These are phyloP conservation scores for Aptenodytes patagonicus DNA, from an alignment of 2,113 vertebrate genomes.

Conservation along the genomic window DNA sequence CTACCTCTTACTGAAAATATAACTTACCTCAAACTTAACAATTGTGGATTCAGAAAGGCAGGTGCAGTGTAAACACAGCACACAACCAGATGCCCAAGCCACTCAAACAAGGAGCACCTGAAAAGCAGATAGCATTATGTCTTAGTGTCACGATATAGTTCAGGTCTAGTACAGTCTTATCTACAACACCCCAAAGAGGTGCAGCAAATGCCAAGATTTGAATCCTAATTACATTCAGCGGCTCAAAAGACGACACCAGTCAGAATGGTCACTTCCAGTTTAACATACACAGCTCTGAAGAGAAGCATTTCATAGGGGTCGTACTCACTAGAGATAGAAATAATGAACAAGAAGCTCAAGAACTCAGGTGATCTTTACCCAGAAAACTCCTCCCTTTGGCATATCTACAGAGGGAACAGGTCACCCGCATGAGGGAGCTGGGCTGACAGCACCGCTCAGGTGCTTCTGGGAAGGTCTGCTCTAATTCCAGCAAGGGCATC, in stretches of 20 bases:
- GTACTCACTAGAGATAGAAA: not conserved
- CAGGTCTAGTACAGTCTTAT: not conserved
- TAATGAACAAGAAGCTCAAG: not conserved
- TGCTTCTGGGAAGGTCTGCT: not conserved
- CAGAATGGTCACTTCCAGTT: not conserved
- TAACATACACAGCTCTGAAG: not conserved
- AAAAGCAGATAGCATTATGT: not conserved
- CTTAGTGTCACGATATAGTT: not conserved
- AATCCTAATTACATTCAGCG: not conserved
- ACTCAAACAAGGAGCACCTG: conserved; percentile 14
- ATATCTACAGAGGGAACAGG: not conserved
- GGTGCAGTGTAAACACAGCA: not conserved
- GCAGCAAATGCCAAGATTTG: not conserved
- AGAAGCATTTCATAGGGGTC: not conserved
- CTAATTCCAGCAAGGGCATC: not conserved
- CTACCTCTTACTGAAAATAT: not conserved
- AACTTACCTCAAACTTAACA: conserved; percentile 2
- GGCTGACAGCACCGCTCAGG: not conserved
- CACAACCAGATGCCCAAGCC: not conserved
- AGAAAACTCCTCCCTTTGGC: not conserved
- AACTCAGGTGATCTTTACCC: not conserved
- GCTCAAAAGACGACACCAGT: not conserved
- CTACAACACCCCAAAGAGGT: not conserved
- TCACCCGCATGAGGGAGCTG: accelerated
- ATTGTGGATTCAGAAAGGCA: not conserved